Percentiles rank a stretch among this genome's conserved stretches.
Conservation (phyloP, 1,140 invertebrate genomes). For the Euura saliciscinereae region DNA sequence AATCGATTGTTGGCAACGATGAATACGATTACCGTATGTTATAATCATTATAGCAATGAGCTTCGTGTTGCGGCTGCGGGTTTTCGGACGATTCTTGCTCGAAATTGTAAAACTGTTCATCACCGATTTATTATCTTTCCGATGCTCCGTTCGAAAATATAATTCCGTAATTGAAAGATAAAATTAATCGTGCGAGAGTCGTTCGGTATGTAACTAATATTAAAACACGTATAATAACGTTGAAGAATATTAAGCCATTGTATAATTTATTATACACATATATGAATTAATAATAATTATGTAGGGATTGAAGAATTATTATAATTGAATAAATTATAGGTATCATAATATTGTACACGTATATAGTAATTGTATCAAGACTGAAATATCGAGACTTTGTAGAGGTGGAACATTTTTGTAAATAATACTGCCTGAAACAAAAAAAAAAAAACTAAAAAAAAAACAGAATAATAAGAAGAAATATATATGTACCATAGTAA, state of each 20-base stretch:
- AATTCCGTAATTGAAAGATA: too few species aligned
- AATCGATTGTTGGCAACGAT: neutral
- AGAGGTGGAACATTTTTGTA: constrained; percentile 54
- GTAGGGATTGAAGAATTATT: neutral
- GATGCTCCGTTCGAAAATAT: too few species aligned
- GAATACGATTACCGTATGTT: neutral
- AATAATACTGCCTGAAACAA: constrained; percentile 52
- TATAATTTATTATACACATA: too few species aligned
- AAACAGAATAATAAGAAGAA: constrained; percentile 26
- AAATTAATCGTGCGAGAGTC: too few species aligned
- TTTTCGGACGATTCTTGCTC: neutral
- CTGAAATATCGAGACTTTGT: constrained; percentile 55
- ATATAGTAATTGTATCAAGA: constrained; percentile 54
- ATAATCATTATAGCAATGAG: constrained; percentile 6
- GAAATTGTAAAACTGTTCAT: neutral
- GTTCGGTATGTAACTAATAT: too few species aligned
- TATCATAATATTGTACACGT: constrained; percentile 24
- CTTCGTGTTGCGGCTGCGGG: neutral
- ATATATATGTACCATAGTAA: constrained; percentile 21
- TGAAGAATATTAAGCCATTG: too few species aligned
- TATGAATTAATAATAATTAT: neutral
- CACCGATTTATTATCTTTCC: neutral
- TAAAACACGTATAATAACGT: too few species aligned
- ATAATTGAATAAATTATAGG: constrained; percentile 9
- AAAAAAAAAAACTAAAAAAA: constrained; percentile 27